phyloP scores from a whole-genome alignment of 2,113 vertebrate genomes.

The Indicator maculatus region DNA sequence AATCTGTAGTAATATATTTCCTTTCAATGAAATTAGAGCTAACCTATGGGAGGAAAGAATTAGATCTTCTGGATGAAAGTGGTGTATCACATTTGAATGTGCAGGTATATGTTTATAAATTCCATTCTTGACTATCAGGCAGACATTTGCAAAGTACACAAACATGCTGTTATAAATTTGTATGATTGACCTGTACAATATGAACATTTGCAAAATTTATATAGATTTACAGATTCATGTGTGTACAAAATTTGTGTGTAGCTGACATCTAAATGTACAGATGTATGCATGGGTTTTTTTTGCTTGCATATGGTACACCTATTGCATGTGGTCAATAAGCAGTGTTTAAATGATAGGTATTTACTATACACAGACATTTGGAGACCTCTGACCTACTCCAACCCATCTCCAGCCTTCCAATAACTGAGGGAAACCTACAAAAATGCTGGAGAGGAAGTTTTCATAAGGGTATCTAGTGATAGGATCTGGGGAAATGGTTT shows the following conservation, averaged over 20 bases:
- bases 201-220: neutral
- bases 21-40: neutral
- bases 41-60: neutral
- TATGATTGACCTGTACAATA: neutral
- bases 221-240: neutral
- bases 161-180: neutral
- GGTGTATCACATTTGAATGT: neutral
- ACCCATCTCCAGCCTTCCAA: too few relatives aligned
- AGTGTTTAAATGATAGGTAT: neutral
- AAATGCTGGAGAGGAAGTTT: too few relatives aligned
- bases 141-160: neutral
- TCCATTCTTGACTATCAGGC: neutral
- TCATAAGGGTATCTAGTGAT: too few relatives aligned
- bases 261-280: neutral
- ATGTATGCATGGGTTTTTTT: neutral
- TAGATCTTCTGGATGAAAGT: neutral
- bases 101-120: neutral
- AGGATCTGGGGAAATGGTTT: too few relatives aligned
- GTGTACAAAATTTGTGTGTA: neutral
- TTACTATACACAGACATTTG: neutral
- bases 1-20: neutral
- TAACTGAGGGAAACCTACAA: too few relatives aligned
- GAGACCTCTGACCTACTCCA: too few relatives aligned
- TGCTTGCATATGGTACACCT: neutral
- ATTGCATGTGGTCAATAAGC: rapidly evolving